These are phyloP conservation scores for Entomyzon cyanotis DNA, from an alignment of 2,113 vertebrate species.

Conservation along the genomic window DNA sequence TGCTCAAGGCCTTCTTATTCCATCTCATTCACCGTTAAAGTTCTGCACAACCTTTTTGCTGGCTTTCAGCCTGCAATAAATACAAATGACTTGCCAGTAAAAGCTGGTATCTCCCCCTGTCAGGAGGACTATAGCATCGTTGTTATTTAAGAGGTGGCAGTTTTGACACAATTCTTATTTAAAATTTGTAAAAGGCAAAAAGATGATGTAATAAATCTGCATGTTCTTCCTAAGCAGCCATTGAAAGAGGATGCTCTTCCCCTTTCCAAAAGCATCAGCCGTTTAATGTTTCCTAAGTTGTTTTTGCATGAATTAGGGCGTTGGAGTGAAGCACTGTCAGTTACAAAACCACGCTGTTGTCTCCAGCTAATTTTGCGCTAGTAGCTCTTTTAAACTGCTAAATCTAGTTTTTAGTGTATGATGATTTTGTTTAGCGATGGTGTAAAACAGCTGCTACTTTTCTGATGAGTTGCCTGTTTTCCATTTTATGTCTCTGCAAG, in stretches of 20 bases:
- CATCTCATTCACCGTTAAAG: neutral
- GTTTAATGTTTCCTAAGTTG: constrained; percentile 60
- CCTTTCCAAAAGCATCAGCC: constrained; percentile 31
- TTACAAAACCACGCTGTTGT: constrained; percentile 54
- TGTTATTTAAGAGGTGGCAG: constrained; percentile 42
- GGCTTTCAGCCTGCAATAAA: constrained; percentile 3
- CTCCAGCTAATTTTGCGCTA: constrained; percentile 71
- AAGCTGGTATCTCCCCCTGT: neutral
- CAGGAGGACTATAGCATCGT: neutral
- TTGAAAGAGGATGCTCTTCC: constrained; percentile 31
- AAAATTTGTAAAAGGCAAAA: constrained; percentile 31
- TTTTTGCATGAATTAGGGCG: constrained; percentile 67
- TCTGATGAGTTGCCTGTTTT: constrained; percentile 69
- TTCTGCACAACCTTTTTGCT: neutral
- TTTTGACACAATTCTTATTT: constrained; percentile 52
- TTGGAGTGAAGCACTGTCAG: constrained; percentile 61
- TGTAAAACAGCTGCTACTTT: constrained; percentile 71
- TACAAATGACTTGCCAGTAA: neutral
- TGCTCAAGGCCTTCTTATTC: neutral
- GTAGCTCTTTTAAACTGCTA: constrained; percentile 70
- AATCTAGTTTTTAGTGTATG: constrained; percentile 69
- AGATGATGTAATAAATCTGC: constrained; percentile 34
- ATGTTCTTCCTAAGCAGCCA: neutral
- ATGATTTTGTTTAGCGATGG: constrained; percentile 69
- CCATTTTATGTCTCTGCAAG: constrained; percentile 71